Conservation (phyloP, 2,113 vertebrate genomes). For the Scatophagus argus region DNA sequence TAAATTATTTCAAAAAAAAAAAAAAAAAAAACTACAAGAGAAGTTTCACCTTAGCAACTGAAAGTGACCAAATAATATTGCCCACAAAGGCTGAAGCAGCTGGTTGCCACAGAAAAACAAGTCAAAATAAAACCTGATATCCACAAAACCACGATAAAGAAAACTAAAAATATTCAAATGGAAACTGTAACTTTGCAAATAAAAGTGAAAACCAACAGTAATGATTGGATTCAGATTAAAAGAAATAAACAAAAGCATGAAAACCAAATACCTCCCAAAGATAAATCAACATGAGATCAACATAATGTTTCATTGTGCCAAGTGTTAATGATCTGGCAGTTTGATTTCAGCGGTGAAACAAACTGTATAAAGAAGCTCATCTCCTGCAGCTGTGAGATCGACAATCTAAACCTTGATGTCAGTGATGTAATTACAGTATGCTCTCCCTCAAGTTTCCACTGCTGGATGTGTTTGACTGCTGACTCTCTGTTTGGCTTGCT, state of each 20-base stretch:
- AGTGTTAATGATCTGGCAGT: neutral
- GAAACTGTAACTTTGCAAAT: constrained; percentile 26
- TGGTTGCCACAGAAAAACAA: constrained; percentile 35
- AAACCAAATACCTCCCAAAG: constrained; percentile 39
- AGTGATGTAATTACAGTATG: constrained; percentile 62
- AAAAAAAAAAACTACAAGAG: constrained; percentile 19
- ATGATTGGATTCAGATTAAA: constrained; percentile 53
- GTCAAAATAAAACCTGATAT: constrained; percentile 29
- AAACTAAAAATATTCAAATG: constrained; percentile 42
- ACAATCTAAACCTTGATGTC: neutral
- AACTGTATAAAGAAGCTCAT: neutral
- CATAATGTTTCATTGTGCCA: neutral
- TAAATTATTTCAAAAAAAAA: constrained; percentile 17
- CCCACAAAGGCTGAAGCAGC: constrained; percentile 42
- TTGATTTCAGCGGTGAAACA: neutral
- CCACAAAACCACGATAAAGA: constrained; percentile 1
- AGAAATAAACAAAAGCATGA: constrained; percentile 6
- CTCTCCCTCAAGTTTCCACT: constrained; percentile 75
- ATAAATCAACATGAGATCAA: constrained; percentile 17
- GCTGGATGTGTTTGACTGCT: constrained; percentile 8
- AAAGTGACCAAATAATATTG: constrained; percentile 47
- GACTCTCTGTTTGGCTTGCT: neutral
- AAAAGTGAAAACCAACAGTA: constrained; percentile 42
- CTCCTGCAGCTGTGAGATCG: neutral
- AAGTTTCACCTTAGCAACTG: constrained; percentile 5